Percentiles rank a stretch among this genome's conserved stretches.
phyloP scores from a whole-genome alignment of 1,140 invertebrate genomes.

The Hydropsyche tenuis region DNA sequence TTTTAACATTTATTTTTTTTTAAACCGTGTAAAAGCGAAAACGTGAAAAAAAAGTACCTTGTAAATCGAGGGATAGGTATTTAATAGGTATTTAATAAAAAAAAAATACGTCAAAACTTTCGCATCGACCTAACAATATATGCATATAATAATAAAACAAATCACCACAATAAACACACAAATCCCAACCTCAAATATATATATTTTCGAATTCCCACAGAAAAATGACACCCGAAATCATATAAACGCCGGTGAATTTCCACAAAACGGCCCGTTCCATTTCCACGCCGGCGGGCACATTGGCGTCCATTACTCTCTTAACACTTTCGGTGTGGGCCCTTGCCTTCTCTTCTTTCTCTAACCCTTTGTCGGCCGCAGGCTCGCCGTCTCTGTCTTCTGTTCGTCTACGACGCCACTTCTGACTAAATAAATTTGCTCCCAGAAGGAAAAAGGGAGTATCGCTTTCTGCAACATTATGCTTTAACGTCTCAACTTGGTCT shows the following conservation, averaged over 20 bases:
- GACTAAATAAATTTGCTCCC: conserved; percentile 2
- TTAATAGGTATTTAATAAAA: too few species aligned
- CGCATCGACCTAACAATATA: too few species aligned
- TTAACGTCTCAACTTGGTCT: not conserved
- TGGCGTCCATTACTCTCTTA: not conserved
- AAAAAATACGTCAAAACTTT: too few species aligned
- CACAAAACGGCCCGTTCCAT: not conserved
- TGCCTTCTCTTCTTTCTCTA: not conserved
- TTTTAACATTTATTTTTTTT: too few species aligned
- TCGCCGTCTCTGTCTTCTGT: not conserved
- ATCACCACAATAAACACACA: too few species aligned
- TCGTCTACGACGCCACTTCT: not conserved
- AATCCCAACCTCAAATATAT: too few species aligned
- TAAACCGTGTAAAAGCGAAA: too few species aligned
- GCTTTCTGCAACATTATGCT: conserved; percentile 2
- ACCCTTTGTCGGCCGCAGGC: not conserved
- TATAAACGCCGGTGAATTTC: not conserved
- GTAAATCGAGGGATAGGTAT: too few species aligned
- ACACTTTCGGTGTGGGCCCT: not conserved
- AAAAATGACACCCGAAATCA: too few species aligned
- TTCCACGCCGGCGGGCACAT: not conserved
- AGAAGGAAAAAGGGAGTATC: not conserved
- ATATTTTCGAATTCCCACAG: too few species aligned
- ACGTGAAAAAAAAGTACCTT: too few species aligned
- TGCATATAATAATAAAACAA: too few species aligned